phyloP scores from a whole-genome alignment of 2,888 invertebrate species.

The Hedya salicella region DNA sequence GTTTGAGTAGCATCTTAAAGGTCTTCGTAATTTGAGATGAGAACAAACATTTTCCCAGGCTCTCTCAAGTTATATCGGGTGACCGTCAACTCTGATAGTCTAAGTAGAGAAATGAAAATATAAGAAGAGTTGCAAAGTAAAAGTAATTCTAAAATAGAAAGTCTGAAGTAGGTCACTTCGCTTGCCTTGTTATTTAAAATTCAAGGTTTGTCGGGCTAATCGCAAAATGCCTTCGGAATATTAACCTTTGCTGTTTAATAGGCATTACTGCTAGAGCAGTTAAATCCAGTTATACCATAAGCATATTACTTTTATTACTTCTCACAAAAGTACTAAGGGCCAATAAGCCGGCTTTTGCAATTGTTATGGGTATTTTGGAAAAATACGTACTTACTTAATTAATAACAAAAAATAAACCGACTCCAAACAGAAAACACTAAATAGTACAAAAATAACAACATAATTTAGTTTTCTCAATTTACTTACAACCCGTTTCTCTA shows the following conservation, averaged over 20 bases:
- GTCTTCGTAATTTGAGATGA: constrained; percentile 28
- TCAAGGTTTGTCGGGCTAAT: constrained; percentile 37
- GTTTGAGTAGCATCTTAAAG: constrained; percentile 31
- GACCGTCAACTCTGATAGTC: constrained; percentile 12
- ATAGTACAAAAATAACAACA: too few species aligned
- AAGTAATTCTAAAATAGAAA: constrained; percentile 31
- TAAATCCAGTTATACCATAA: not conserved
- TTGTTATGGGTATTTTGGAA: too few species aligned
- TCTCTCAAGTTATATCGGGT: constrained; percentile 17
- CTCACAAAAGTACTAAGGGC: too few species aligned
- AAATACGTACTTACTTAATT: too few species aligned
- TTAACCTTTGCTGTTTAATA: constrained; percentile 23
- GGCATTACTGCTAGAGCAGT: constrained; percentile 5
- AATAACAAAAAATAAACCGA: too few species aligned
- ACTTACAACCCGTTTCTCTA: too few species aligned
- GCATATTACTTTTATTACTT: not conserved
- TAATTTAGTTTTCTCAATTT: too few species aligned
- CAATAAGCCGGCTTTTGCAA: too few species aligned
- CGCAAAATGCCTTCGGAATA: constrained; percentile 38
- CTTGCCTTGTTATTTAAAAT: constrained; percentile 33
- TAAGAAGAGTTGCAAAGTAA: not conserved
- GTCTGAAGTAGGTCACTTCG: constrained; percentile 34
- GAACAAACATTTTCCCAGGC: constrained; percentile 26
- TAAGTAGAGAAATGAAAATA: constrained; percentile 9
- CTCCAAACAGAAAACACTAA: too few species aligned